A percentile compares a stretch with the other conserved stretches of the same genome.
Evolutionary conservation across 1,140 invertebrate species (phyloP).

Genomic region (Thalassaphorura encarpata): DNA sequence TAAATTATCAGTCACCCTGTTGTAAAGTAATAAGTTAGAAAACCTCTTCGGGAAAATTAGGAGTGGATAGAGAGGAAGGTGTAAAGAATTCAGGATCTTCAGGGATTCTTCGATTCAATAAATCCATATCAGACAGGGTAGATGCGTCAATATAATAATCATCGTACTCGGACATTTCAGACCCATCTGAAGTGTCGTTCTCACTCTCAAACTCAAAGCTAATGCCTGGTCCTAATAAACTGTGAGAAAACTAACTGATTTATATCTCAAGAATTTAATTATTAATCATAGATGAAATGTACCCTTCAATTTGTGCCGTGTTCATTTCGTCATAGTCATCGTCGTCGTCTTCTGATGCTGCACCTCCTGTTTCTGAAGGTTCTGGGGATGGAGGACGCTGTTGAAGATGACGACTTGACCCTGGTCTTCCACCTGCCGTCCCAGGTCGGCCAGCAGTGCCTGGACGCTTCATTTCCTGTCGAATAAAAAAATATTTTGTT

Average conservation of each 20-base stretch:
- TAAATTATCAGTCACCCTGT: background rate
- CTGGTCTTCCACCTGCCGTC: background rate
- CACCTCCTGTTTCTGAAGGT: background rate
- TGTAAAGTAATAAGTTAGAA: background rate
- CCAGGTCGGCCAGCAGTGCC: background rate
- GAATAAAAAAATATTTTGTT: background rate
- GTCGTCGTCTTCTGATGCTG: background rate
- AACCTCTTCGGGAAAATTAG: background rate
- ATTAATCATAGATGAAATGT: background rate
- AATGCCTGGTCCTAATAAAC: too few species aligned
- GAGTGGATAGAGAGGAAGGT: background rate
- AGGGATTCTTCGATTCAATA: background rate
- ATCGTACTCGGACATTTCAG: background rate
- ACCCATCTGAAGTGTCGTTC: background rate
- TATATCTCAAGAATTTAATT: background rate
- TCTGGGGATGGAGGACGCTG: background rate
- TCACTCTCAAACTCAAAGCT: background rate
- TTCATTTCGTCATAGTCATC: background rate
- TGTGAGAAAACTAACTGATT: background rate
- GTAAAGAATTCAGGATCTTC: background rate
- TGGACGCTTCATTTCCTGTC: too few species aligned
- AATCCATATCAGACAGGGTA: background rate
- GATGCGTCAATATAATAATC: background rate
- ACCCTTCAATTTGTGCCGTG: conserved; percentile 8
- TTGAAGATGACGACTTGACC: too few species aligned